phyloP scores from a whole-genome alignment of 2,797 vertebrate species.

The Nothura maculosa region DNA sequence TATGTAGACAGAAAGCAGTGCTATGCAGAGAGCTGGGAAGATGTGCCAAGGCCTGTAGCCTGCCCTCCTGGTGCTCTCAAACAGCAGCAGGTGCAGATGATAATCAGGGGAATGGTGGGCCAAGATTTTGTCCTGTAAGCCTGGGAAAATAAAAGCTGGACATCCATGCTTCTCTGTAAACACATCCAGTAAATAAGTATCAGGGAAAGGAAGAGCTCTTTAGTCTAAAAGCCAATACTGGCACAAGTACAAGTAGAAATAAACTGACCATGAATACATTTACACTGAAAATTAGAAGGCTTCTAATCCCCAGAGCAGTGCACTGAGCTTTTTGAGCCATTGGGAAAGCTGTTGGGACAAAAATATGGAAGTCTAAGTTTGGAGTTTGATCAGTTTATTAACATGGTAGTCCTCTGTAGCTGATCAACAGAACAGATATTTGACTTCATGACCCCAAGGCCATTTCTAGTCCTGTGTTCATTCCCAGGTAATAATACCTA shows the following conservation, averaged over 20 bases:
- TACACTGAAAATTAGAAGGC: background rate
- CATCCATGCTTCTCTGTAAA: background rate
- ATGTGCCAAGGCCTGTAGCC: background rate
- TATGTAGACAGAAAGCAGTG: background rate
- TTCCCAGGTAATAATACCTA: background rate
- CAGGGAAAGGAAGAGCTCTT: background rate
- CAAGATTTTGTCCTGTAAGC: background rate
- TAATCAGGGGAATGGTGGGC: background rate
- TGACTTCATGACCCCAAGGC: fast-evolving
- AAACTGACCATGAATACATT: background rate
- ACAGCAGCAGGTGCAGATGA: background rate
- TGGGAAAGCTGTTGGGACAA: background rate
- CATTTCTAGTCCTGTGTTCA: background rate
- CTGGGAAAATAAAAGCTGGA: background rate
- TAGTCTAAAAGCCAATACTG: background rate
- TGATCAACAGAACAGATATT: background rate
- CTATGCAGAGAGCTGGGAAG: background rate
- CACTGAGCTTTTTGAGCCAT: background rate
- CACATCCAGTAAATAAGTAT: background rate
- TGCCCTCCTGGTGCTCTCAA: background rate
- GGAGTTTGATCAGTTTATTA: background rate
- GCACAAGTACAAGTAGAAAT: background rate
- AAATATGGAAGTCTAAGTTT: background rate
- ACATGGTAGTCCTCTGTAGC: background rate
- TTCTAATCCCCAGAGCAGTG: background rate